phyloP scores from a whole-genome alignment of 1,140 invertebrate species.

The Brachionus rotundiformis region DNA sequence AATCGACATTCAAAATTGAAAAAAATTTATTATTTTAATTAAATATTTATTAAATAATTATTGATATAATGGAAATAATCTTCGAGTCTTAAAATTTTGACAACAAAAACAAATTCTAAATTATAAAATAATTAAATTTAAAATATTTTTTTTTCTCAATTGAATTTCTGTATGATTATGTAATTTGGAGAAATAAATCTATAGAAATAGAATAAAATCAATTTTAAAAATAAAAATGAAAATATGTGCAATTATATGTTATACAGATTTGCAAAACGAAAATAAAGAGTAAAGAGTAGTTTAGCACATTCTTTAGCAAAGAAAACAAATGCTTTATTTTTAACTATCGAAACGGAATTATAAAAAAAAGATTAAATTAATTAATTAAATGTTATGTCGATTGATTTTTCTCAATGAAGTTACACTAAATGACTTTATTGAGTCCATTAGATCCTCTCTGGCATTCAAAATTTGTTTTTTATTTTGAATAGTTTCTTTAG shows the following conservation, averaged over 20 bases:
- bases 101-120: background rate
- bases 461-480: slow-evolving; percentile 36
- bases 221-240: background rate
- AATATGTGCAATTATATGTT: slow-evolving; percentile 35
- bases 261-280: background rate
- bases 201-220: background rate
- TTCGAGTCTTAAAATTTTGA: slow-evolving; percentile 2
- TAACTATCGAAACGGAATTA: background rate
- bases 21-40: background rate
- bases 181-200: no score
- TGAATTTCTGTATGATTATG: no score
- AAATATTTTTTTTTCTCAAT: no score
- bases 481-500: background rate
- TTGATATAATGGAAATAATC: background rate
- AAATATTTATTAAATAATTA: background rate
- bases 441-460: slow-evolving; percentile 39
- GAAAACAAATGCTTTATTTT: slow-evolving; percentile 12
- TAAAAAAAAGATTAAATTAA: background rate
- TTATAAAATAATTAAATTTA: background rate
- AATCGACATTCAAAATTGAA: no score
- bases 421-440: slow-evolving; percentile 45
- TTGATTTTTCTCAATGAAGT: background rate
- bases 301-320: background rate
- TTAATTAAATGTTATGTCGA: background rate
- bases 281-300: background rate